Evolutionary conservation across 1,140 invertebrate genomes (phyloP), one percentile per base, ranked within the genome.

Genomic region (Drosophila arizonae): DNA sequence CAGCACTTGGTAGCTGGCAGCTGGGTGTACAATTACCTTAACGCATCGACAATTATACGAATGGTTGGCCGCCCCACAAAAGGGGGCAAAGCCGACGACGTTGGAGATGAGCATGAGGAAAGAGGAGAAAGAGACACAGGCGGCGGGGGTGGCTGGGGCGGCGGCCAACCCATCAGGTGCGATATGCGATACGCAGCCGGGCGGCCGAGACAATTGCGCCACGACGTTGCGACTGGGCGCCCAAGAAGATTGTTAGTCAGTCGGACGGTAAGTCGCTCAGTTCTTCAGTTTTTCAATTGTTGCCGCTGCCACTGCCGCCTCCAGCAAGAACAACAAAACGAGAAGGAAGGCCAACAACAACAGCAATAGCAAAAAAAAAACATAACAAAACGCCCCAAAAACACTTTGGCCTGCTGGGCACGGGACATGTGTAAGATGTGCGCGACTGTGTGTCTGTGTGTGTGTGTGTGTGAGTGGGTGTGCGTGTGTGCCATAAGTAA

Each of bases 11-110:
- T 43, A 60, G 57, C 76, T 66, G 70, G 56, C 66, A 68, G 57
- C 58, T 70, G 62, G 85, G 90, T 90, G 81, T 90, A 90, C 90
- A 90, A 90, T 90, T 90, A 90, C 90, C 90, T 90, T 90, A 90
- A 90, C 90, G 90, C 90, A 90, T 90, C 90, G 90, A 90, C 90
- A 90, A 90, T 90, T 90, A 90, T 89, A 90, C 89, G 89, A 90
- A 90, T 90, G 90, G 89, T 88, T 90, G 81, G 81, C 45, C 78
- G 78, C 74, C 63, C 64, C 57, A 62, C 74, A 73, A 68, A 68
- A 50, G 60, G 60, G 39, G 41, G 24, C 33, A 26, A 6, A 11
- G 33, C 43, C 3, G 48, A 21, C 57, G 28, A 30, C 21, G 43
- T 33, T 17, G 57, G 41, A 46, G 36, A n/a, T 13, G 55, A 2